Evolutionary conservation across 2,888 invertebrate species (phyloP), one percentile per base, ranked within the genome.

Genomic region (Polymixis flavicincta): DNA sequence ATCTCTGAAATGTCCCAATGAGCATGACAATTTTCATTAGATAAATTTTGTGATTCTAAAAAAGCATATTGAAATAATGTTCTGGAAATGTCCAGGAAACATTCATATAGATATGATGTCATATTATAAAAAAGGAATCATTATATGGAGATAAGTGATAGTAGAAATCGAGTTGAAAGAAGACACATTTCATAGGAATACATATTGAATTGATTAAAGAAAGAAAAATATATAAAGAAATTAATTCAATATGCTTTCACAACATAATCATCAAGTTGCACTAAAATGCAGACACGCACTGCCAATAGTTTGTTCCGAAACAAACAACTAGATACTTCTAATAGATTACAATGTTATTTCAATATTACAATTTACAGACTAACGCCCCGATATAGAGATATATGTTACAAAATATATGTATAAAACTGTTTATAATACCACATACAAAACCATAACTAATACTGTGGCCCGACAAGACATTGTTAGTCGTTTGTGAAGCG

Each of bases 241-340:
- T 94, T 94, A 95, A 89, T 94, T 95, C 96, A 96, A 96, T 96
- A 96, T 96, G 96, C 96, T 96, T 95, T 90, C 78, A 88, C 85
- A 83, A 90, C 61, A 82, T 78, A 84, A 74, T 90, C 90, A 91
- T 93, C 94, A 94, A 96, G 92, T 96, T 96, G 96, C 96, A 96
- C 96, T 96, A 96, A 96, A 95, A 96, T 96, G 96, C 96, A 96
- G 96, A 96, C 96, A 96, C 96, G 95, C 95, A 96, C 95, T 96
- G 96, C 96, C 95, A 95, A 95, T 94, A 87, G 90, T 90, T 93
- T 92, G 90, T 93, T 92, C 88, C 84, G 84, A 85, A 88, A 89
- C 88, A 90, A 92, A 91, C 92, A 92, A 89, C 93, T 92, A 94
- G 90, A 91, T 93, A 94, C 92, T 93, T 93, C 87, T 91, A 91